These are phyloP conservation scores for Varecia variegata DNA, from an alignment of 2,797 vertebrate genomes.

Conservation along the genomic window DNA sequence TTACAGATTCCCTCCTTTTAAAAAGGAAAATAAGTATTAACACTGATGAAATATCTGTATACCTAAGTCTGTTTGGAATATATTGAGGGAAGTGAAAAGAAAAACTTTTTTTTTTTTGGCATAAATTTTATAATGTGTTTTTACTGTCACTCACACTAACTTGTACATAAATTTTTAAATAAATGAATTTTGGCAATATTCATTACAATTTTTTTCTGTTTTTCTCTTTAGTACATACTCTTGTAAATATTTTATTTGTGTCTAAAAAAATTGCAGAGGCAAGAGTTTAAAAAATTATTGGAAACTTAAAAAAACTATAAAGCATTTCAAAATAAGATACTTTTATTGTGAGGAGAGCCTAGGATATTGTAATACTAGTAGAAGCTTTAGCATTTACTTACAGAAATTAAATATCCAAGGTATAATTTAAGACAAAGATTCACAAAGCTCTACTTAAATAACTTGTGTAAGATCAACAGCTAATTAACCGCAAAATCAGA, in stretches of 20 bases:
- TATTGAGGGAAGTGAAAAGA: neutral
- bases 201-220: neutral
- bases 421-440: neutral
- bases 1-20: neutral
- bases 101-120: neutral
- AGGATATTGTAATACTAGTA: neutral
- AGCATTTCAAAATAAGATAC: neutral
- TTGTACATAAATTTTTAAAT: conserved; percentile 23
- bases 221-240: neutral
- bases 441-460: conserved; percentile 35
- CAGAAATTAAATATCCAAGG: conserved; percentile 21
- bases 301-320: neutral
- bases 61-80: neutral
- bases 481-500: conserved; percentile 35
- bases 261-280: neutral
- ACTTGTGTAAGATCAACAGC: neutral
- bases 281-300: neutral
- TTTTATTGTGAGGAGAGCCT: neutral
- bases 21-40: conserved; percentile 8
- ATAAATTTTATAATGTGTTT: neutral
- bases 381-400: neutral
- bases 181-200: neutral
- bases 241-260: neutral
- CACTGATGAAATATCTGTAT: neutral
- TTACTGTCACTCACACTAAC: neutral